Percentiles rank a stretch among this genome's conserved stretches.
phyloP scores from a whole-genome alignment of 1,140 invertebrate species.

The Dendrolimus kikuchii region DNA sequence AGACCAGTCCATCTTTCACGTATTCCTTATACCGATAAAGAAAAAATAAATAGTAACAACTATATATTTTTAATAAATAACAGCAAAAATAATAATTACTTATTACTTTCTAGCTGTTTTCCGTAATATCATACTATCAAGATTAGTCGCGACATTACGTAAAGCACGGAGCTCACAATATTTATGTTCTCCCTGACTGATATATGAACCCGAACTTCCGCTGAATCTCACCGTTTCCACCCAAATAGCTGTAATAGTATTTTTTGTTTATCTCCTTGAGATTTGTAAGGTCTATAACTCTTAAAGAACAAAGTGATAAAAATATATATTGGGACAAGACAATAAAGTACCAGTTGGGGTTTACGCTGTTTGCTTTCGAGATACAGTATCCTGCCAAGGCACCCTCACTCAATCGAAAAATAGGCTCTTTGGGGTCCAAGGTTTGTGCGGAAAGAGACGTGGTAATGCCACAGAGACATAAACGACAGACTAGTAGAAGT shows the following conservation, averaged over 20 bases:
- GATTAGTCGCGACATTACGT: conserved; percentile 7
- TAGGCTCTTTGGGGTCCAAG: conserved; percentile 49
- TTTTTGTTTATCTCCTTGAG: too few species aligned
- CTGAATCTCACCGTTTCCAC: conserved; percentile 7
- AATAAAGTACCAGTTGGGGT: background rate
- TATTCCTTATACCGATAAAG: too few species aligned
- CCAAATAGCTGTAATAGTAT: background rate
- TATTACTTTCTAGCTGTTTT: too few species aligned
- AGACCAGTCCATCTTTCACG: too few species aligned
- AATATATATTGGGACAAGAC: too few species aligned
- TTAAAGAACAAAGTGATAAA: too few species aligned
- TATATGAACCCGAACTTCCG: conserved; percentile 41
- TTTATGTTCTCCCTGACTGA: conserved; percentile 41
- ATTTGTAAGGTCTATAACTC: too few species aligned
- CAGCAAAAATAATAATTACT: too few species aligned
- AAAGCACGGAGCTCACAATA: conserved; percentile 24
- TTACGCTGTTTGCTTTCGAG: conserved; percentile 1
- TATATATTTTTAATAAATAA: too few species aligned
- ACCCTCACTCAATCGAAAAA: conserved; percentile 47
- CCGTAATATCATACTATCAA: too few species aligned
- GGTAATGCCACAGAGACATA: conserved; percentile 31
- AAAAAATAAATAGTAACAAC: too few species aligned
- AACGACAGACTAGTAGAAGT: background rate
- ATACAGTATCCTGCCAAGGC: conserved; percentile 1
- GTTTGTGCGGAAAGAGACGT: conserved; percentile 41